Conservation (phyloP, 2,888 invertebrate species). For the Teinopalpus imperialis region DNA sequence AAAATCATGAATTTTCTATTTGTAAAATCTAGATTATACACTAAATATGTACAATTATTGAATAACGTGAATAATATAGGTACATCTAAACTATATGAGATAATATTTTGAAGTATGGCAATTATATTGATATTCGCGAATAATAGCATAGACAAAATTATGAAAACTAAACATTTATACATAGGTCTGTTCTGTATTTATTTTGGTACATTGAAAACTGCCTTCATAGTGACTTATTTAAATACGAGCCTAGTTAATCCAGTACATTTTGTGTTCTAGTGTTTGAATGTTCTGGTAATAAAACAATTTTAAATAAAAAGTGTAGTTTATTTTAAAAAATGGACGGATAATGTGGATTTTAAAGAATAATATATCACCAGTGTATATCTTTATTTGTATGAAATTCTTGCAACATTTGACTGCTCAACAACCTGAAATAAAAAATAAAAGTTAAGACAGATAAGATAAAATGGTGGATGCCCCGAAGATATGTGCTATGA, state of each 20-base stretch:
- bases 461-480: no score
- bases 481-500: no score
- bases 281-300: conserved; percentile 43
- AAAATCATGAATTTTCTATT: conserved; percentile 8
- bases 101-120: background rate
- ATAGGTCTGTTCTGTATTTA: conserved; percentile 16
- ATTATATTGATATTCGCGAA: background rate
- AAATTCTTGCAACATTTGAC: conserved; percentile 84
- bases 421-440: conserved; percentile 82
- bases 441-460: conserved; percentile 8
- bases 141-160: background rate
- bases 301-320: conserved; percentile 17
- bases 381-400: conserved; percentile 85
- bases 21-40: background rate
- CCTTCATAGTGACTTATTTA: conserved; percentile 49
- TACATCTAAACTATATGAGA: background rate
- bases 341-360: conserved; percentile 30
- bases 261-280: conserved; percentile 47
- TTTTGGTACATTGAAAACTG: conserved; percentile 36
- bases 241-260: conserved; percentile 34
- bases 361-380: no score
- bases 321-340: conserved; percentile 24
- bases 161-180: background rate
- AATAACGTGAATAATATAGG: background rate
- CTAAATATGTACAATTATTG: conserved; percentile 7